Conservation (phyloP, 2,113 vertebrate species). For the Nesoenas mayeri region DNA sequence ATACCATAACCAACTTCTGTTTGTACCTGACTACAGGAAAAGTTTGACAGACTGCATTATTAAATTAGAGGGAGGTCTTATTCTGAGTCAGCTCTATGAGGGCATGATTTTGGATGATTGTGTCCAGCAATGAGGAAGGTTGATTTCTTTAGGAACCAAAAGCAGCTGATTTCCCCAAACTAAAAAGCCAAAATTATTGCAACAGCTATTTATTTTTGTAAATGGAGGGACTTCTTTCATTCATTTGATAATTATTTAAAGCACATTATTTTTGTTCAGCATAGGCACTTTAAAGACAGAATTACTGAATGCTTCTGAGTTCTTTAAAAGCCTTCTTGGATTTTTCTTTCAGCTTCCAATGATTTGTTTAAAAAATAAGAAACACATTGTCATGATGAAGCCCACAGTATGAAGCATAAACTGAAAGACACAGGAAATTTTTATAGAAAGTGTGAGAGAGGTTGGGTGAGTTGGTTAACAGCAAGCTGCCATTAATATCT, state of each 20-base stretch:
- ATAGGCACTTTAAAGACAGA: constrained; percentile 30
- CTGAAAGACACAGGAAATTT: background rate
- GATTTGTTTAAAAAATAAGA: background rate
- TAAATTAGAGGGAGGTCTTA: background rate
- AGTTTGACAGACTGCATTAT: background rate
- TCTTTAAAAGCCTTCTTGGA: background rate
- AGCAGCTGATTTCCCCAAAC: background rate
- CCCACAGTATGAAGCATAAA: background rate
- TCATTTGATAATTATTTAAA: constrained; percentile 47
- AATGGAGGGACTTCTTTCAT: constrained; percentile 10
- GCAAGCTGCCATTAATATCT: background rate
- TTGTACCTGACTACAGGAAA: background rate
- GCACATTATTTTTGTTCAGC: constrained; percentile 49
- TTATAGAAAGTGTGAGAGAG: background rate
- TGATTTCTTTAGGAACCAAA: constrained; percentile 11
- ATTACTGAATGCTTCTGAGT: constrained; percentile 7
- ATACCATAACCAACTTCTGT: background rate
- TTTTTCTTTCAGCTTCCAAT: background rate
- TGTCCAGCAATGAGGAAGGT: background rate
- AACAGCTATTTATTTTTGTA: constrained; percentile 43
- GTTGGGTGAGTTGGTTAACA: background rate
- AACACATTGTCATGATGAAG: background rate
- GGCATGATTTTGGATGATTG: background rate
- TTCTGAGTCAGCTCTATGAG: background rate
- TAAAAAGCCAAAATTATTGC: constrained; percentile 33